Conservation (phyloP, 2,113 vertebrate species). For the Taxidea taxus region DNA sequence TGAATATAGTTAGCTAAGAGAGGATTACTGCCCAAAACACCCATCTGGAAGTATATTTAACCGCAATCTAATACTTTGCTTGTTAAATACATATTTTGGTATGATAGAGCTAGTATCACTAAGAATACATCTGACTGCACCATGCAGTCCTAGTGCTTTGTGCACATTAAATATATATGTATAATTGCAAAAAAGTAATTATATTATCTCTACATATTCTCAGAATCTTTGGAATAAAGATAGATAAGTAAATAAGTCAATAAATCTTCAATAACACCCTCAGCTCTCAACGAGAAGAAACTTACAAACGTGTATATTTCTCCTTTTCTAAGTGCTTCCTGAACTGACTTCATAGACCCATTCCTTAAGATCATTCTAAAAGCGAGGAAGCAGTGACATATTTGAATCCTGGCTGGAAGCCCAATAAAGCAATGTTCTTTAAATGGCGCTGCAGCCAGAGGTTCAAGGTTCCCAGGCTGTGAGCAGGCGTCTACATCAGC, state of each 20-base stretch:
- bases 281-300: not conserved
- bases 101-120: not conserved
- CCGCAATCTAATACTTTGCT: not conserved
- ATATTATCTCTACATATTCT: not conserved
- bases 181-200: not conserved
- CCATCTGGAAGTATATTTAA: not conserved
- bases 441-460: not conserved
- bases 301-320: not conserved
- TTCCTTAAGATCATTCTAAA: not conserved
- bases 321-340: not conserved
- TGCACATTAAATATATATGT: not conserved
- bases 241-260: not conserved
- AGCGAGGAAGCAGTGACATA: not conserved
- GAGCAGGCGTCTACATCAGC: too few relatives aligned
- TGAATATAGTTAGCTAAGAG: slow-evolving; percentile 20
- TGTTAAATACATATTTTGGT: not conserved
- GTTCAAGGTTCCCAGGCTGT: not conserved
- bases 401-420: not conserved
- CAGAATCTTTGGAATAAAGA: not conserved
- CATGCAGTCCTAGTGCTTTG: not conserved
- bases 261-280: not conserved
- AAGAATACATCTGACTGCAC: not conserved
- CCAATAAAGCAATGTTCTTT: not conserved
- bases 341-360: not conserved
- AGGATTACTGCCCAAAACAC: slow-evolving; percentile 11